Percentiles rank a stretch among this genome's conserved stretches.
These are phyloP conservation scores for Xenus cinereus DNA, from an alignment of 2,113 vertebrate species.

Conservation along the genomic window DNA sequence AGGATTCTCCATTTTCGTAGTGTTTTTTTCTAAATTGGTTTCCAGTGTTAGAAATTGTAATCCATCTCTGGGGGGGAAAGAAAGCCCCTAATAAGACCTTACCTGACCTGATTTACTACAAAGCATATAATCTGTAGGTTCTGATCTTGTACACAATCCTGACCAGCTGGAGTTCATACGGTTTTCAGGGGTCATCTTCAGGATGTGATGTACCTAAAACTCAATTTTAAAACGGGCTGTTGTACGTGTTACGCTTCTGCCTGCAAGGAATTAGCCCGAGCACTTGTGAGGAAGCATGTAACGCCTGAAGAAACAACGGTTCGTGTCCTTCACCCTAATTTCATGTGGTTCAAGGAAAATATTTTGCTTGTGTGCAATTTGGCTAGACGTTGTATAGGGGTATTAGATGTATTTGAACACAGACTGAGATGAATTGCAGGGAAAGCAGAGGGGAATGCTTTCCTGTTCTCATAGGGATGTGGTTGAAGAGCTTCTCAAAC, in stretches of 20 bases:
- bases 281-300: not conserved
- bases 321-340: not conserved
- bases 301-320: not conserved
- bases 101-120: not conserved
- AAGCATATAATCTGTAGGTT: not conserved
- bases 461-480: not conserved
- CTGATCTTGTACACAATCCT: not conserved
- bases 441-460: not conserved
- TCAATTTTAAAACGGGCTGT: not conserved
- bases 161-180: not conserved
- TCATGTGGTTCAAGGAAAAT: not conserved
- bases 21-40: not conserved
- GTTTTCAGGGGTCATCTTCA: not conserved
- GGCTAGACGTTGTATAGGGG: not conserved
- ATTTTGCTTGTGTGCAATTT: not conserved
- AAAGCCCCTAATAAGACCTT: not conserved
- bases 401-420: not conserved
- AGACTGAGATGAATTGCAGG: not conserved
- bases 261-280: not conserved
- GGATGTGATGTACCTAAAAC: not conserved
- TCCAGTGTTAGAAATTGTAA: not conserved
- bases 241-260: not conserved
- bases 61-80: not conserved
- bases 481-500: not conserved
- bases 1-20: not conserved